phyloP scores from a whole-genome alignment of 2,113 vertebrate species.

The Agapornis roseicollis region DNA sequence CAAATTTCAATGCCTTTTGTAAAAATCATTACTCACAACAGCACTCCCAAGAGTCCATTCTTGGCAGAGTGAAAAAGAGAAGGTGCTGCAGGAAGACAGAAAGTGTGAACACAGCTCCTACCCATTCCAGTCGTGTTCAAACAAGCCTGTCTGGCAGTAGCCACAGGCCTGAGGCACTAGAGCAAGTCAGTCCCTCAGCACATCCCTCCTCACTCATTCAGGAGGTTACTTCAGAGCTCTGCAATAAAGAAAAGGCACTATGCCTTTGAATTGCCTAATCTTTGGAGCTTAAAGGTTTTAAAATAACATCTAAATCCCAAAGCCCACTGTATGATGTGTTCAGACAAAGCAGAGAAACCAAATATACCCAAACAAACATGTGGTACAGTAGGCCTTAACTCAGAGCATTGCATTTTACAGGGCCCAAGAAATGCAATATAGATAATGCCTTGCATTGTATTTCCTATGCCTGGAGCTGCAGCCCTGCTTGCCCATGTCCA shows the following conservation, averaged over 20 bases:
- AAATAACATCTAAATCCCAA: not conserved
- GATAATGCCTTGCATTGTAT: not conserved
- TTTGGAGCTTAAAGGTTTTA: not conserved
- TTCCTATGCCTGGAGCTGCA: not conserved
- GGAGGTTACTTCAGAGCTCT: not conserved
- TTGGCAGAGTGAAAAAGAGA: slow-evolving; percentile 1
- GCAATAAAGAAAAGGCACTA: not conserved
- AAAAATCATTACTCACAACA: not conserved
- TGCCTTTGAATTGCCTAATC: not conserved
- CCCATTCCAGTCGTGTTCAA: not conserved
- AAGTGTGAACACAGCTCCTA: not conserved
- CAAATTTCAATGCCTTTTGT: not conserved
- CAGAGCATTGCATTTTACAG: not conserved
- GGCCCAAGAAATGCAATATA: not conserved
- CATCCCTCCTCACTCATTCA: not conserved
- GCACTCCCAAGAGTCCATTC: slow-evolving; percentile 2
- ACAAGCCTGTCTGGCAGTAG: slow-evolving; percentile 10
- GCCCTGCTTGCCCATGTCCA: rapidly evolving
- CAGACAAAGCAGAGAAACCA: not conserved
- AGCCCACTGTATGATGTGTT: not conserved
- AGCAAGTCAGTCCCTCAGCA: not conserved
- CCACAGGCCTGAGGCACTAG: slow-evolving; percentile 17
- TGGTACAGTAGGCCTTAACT: not conserved
- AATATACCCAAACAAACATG: not conserved
- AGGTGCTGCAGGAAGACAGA: slow-evolving; percentile 1